Evolutionary conservation across 2,888 invertebrate genomes (phyloP), one percentile per base, ranked within the genome.

Genomic region (Priocnemis perturbator): DNA sequence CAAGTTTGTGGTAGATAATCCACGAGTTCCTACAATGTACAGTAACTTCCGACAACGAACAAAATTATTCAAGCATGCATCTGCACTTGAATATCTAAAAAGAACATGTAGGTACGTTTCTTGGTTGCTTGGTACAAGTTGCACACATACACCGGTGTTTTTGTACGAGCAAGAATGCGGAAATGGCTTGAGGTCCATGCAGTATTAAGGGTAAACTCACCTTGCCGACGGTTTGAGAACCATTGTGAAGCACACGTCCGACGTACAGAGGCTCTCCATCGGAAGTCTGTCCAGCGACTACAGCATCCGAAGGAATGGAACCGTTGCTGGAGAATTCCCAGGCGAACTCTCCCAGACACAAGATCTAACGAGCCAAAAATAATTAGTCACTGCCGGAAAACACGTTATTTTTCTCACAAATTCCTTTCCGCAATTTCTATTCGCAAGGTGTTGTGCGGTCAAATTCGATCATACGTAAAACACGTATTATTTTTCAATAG

Each of bases 191-290:
- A 37, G 11, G 37, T 9, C 1, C 37, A 37, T 11, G 11, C 7
- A 11, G 37, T 37, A 9, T 9, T 37, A 37, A 37, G 11, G 37
- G 17, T 50, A 19, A 19, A 14, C 50, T 50, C 14, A 94, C 93
- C 91, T 94, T 94, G 85, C 94, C 94, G 69, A 94, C 90, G 14
- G 93, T 93, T 70, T 93, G 91, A 80, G 93, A 91, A 14, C 94
- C 94, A 74, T 93, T 92, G 75, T 93, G 92, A 45, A 91, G 90
- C 62, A 93, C 93, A 71, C 95, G 92, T 9, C 94, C 95, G 73
- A 92, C 91, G 90, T 92, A 95, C 47, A 95, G 89, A 44, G 91
- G 90, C 88, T 94, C 94, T 11, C 94, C 94, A 72, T 92, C 92
- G 56, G 90, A 87, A 0, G 93, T 93, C 71, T 91, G 89, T 19